These are phyloP conservation scores for Ceyx erithaca DNA, from an alignment of 2,797 vertebrate genomes.

Conservation along the genomic window DNA sequence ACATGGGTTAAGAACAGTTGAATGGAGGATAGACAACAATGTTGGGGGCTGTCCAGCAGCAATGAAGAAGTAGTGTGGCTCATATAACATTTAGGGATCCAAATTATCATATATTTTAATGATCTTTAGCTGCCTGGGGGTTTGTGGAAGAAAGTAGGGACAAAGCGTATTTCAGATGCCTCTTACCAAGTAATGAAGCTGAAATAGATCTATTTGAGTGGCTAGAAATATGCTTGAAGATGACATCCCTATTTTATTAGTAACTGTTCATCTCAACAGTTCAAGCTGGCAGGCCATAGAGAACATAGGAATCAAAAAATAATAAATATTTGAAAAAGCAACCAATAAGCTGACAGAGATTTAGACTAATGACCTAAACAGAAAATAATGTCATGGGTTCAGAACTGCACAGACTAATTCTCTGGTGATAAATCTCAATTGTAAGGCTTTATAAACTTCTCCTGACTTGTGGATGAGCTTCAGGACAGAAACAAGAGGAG, in stretches of 20 bases:
- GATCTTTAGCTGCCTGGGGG: neutral
- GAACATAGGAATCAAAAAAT: neutral
- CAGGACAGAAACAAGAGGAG: neutral
- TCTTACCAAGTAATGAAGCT: neutral
- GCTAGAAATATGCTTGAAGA: neutral
- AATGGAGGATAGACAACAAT: neutral
- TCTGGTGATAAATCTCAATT: slow-evolving; percentile 34
- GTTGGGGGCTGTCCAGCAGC: neutral
- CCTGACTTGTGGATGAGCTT: neutral
- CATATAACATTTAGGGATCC: neutral
- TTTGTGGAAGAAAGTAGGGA: neutral
- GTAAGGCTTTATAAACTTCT: slow-evolving; percentile 17
- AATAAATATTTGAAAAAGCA: slow-evolving; percentile 45
- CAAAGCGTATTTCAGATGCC: neutral
- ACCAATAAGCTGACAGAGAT: slow-evolving; percentile 1
- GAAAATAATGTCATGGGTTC: neutral
- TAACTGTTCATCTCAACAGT: neutral
- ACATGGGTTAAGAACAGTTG: neutral
- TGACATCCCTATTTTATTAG: neutral
- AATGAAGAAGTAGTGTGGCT: neutral
- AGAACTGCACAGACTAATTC: neutral
- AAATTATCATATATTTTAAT: neutral
- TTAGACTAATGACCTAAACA: slow-evolving; percentile 36
- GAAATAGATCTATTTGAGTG: neutral
- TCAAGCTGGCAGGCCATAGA: neutral